A percentile compares a stretch with the other conserved stretches of the same genome.
phyloP scores from a whole-genome alignment of 2,888 invertebrate genomes.

The Agrotis puta region DNA sequence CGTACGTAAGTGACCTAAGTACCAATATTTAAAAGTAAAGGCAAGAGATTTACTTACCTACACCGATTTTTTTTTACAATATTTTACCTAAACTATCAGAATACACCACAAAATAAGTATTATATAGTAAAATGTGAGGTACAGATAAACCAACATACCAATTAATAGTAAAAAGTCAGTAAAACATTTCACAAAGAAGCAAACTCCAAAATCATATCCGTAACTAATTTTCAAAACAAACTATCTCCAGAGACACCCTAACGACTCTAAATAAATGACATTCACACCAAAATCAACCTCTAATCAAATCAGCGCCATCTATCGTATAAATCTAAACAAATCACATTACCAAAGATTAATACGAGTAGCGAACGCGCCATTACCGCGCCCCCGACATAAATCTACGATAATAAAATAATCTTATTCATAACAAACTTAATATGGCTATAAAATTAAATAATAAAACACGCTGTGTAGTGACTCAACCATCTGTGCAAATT shows the following conservation, averaged over 20 bases:
- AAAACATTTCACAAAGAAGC: neutral
- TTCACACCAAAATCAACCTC: conserved; percentile 30
- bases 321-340: conserved; percentile 67
- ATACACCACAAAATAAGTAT: too few relatives aligned
- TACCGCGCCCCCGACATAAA: conserved; percentile 83
- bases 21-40: too few relatives aligned
- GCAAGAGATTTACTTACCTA: too few relatives aligned
- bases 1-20: too few relatives aligned
- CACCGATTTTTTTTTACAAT: too few relatives aligned
- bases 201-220: neutral
- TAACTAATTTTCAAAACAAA: conserved; percentile 18
- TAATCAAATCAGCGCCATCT: conserved; percentile 58
- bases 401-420: conserved; percentile 82
- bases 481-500: conserved; percentile 77
- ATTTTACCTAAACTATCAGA: too few relatives aligned
- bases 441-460: conserved; percentile 87
- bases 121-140: too few relatives aligned
- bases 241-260: conserved; percentile 14
- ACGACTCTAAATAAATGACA: conserved; percentile 36
- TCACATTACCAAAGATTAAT: conserved; percentile 68
- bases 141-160: too few relatives aligned
- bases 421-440: conserved; percentile 87
- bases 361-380: conserved; percentile 75
- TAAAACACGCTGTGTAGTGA: conserved; percentile 85
- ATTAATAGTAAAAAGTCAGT: too few relatives aligned